Conservation (phyloP, 2,113 vertebrate species). For the Echinops telfairi region DNA sequence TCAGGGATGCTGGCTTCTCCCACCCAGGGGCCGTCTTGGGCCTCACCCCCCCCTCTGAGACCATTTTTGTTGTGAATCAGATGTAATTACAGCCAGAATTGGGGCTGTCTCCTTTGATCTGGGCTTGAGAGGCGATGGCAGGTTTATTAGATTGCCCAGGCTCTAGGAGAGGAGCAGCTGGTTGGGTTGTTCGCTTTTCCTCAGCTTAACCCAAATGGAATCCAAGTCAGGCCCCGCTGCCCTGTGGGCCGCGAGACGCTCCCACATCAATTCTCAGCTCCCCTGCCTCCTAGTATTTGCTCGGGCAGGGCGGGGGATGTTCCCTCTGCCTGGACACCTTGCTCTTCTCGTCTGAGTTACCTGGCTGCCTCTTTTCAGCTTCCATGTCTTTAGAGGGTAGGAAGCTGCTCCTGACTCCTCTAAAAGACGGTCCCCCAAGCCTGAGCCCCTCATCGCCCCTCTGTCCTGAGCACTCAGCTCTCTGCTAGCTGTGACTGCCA, state of each 20-base stretch:
- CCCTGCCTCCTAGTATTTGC: neutral
- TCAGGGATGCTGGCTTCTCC: neutral
- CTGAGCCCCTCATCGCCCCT: neutral
- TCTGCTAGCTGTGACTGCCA: neutral
- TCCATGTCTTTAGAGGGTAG: neutral
- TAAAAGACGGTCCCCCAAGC: no score
- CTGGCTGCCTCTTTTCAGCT: neutral
- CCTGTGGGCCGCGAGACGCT: neutral
- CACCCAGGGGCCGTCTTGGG: neutral
- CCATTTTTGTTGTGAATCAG: constrained; percentile 74
- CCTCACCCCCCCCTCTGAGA: constrained; percentile 13
- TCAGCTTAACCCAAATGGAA: constrained; percentile 54
- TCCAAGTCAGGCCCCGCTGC: neutral
- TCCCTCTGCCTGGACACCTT: neutral
- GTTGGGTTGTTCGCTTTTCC: neutral
- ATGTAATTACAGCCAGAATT: constrained; percentile 76
- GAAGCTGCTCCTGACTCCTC: neutral
- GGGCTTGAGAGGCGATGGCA: constrained; percentile 68
- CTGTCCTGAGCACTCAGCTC: accelerated
- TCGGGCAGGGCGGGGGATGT: neutral
- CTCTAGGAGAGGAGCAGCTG: neutral
- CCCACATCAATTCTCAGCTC: neutral
- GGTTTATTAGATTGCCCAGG: constrained; percentile 72
- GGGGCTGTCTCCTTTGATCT: constrained; percentile 67
- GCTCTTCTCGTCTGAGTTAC: neutral